Conservation (phyloP, 2,113 vertebrate genomes). For the Glaucidium brasilianum region DNA sequence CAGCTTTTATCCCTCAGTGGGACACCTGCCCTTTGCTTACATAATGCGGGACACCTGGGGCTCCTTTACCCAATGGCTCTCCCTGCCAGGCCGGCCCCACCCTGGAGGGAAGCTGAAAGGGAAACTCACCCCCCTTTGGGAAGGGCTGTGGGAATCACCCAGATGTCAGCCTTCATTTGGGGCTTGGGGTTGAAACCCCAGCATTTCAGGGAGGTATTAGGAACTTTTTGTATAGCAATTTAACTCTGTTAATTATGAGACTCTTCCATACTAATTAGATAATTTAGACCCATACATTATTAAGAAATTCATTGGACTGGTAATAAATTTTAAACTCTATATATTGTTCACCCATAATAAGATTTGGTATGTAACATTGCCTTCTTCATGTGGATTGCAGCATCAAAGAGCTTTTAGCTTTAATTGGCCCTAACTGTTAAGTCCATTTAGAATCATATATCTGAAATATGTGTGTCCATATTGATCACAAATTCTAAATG, state of each 20-base stretch:
- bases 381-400: neutral
- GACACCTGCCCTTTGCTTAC: too few species aligned
- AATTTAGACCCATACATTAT: neutral
- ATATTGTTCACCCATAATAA: neutral
- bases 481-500: neutral
- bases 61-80: too few species aligned
- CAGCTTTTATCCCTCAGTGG: too few species aligned
- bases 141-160: too few species aligned
- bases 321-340: neutral
- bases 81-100: too few species aligned
- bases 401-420: neutral
- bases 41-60: too few species aligned
- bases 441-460: neutral
- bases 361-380: neutral
- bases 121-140: too few species aligned
- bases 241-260: neutral
- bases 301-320: neutral
- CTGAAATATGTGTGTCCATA: neutral
- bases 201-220: too few species aligned
- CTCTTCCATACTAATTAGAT: neutral
- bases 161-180: too few species aligned
- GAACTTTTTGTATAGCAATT: neutral
- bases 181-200: too few species aligned
- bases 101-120: too few species aligned
- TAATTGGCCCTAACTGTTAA: neutral